Base-by-base conservation (phyloP, 2,888 invertebrate genomes). In the Drosophila helvetica region DNA sequence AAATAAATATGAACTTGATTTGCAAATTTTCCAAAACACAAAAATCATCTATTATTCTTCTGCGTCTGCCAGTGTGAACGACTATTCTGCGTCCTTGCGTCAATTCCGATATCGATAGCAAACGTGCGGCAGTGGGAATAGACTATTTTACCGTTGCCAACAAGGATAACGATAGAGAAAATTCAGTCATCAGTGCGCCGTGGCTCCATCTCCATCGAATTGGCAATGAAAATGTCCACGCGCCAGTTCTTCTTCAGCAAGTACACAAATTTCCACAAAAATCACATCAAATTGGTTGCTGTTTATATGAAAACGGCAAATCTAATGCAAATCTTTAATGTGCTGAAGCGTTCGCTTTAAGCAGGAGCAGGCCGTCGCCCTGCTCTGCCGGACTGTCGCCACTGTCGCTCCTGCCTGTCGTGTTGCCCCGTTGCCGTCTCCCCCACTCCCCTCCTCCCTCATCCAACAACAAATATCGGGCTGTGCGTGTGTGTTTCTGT, bases 231-330 rank as follows among this genome's bases (percentile, higher is more conserved):
- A 75, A 87, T 87, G 83, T 91, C 86, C 88, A 90, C 90, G 84
- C 90, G 90, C 86, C 90, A 90, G 80, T 90, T 89, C 79, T 90
- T 89, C 86, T 88, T 88, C 78, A 90, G 86, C 76, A 88, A 88
- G 78, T 89, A 90, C 69, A 89, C 89, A 79, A 92, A 91, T 91
- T 90, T 91, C 86, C 91, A 92, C 77, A 92, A 91, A 89, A 91
- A 91, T 75, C 91, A 91, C 75, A 90, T 90, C 60, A 91, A 91
- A 86, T 76, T 92, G 71, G 92, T 90, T 91, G 92, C 91, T 89
- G 92, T 91, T 89, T 91, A 91, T 69, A 92, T 92, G 90, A 92
- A 92, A 91, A 92, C 91, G 80, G 91, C 91, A 85, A 92, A 90
- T 90, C 79, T 91, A 80, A 90, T 91, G 90, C 90, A 91, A 87